Base-by-base conservation (phyloP, 2,113 vertebrate species). In the Danionella cerebrum region DNA sequence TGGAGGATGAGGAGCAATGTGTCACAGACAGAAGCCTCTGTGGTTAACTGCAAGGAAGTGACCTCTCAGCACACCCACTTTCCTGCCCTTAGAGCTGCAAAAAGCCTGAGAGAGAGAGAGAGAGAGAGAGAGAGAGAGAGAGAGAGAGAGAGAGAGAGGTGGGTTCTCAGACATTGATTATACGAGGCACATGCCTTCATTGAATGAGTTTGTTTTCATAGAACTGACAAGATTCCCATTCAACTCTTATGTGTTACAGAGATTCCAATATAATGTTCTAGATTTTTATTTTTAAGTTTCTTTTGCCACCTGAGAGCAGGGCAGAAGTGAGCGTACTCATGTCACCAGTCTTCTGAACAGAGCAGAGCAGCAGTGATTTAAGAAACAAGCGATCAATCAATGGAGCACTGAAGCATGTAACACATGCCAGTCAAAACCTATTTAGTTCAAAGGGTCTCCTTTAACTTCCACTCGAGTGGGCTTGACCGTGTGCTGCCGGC, bases 331-430 rank as follows among this genome's bases (percentile, higher is more conserved):
- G 83, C 84, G 84, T 83, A 84, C 83, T 78, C 53, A 85, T 89
- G 83, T 84, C 84, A 82, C 83, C 76, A 81, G 84, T 69, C 81
- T 75, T 79, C 81, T 80, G 85, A 87, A 86, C 82, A 74, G 81
- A 52, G 83, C 78, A 78, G 84, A 88, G 84, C 84, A 82, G 80
- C 87, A 83, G 84, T 92, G 92, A 94, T 94, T 94, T 93, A 92
- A 91, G 90, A 92, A 92, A 91, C 86, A 85, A 92, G 82, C 73
- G 72, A 90, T 90, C 89, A 92, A 90, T 92, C 90, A 92, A 94
- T 92, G 86, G 86, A 82, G 87, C 91, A 88, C 77, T 86, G 86
- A 81, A 84, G 88, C 86, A 82, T 78, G 78, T 84, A 92, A 92
- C 88, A 91, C 92, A 91, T 88, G 87, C 86, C 92, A 94, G 90